These are phyloP conservation scores for Neopipo cinnamomea DNA, from an alignment of 2,113 vertebrate genomes.

Conservation along the genomic window DNA sequence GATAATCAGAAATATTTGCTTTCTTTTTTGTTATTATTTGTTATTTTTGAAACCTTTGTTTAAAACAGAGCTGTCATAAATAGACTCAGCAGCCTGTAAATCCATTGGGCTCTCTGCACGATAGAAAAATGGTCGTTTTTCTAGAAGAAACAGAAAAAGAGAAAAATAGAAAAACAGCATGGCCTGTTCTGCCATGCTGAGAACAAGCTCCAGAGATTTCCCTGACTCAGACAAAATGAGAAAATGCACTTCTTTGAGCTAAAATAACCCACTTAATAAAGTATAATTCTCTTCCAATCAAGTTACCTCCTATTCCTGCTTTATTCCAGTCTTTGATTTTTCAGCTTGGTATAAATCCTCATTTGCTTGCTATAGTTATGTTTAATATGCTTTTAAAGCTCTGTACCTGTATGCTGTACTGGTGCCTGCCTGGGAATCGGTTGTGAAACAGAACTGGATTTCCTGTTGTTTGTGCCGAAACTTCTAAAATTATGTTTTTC, in stretches of 20 bases:
- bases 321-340: not conserved
- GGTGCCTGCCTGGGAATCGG: not conserved
- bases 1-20: not conserved
- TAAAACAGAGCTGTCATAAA: not conserved
- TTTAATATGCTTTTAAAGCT: not conserved
- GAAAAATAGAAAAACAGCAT: too few species aligned
- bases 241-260: not conserved
- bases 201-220: not conserved
- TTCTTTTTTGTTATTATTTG: not conserved
- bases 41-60: conserved; percentile 8
- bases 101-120: not conserved
- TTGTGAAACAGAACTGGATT: not conserved
- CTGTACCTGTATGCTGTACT: not conserved
- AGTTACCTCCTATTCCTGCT: not conserved
- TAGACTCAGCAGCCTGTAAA: conserved; percentile 20
- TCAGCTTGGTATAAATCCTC: not conserved
- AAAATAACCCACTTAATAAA: not conserved
- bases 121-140: too few species aligned
- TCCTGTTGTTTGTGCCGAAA: not conserved
- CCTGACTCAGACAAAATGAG: not conserved
- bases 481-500: not conserved
- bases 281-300: not conserved
- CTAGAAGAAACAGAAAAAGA: too few species aligned
- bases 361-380: not conserved
- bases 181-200: not conserved